Evolutionary conservation across 1,140 invertebrate genomes (phyloP), one percentile per base, ranked within the genome.

Genomic region (Pachypeltis micranthus): DNA sequence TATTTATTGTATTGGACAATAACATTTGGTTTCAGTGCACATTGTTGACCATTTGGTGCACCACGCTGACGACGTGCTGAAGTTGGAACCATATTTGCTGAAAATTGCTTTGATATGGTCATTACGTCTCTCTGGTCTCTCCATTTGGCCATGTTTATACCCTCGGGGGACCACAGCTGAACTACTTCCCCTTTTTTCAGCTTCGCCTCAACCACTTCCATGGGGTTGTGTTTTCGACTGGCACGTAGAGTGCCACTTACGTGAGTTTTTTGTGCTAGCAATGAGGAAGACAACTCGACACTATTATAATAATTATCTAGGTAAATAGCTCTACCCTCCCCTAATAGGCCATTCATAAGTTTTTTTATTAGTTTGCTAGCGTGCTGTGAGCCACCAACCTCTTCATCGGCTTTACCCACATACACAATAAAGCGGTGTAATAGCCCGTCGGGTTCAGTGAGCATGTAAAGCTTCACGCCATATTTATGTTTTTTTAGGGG

Each of bases 401-500:
- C 23, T 23, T 63, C 2, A 39, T 39, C 31, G 7, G 31, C 31
- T 39, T 7, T 10, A 10, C 31, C 31, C 7, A 39, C 31, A 39
- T 39, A 39, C 7, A 39, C 31, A 39, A 39, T 39, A 39, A 39
- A 39, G 7, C 31, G 31, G 16, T 39, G 31, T 39, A 39, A 16
- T 16, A 39, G 31, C 16, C 31, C 31, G 16, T 39, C 31, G 16
- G 31, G 31, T 39, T 39, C 31, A 16, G 31, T 16, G 7, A 39
- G 31, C 31, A 39, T 39, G 16, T 39, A 39, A 39, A 39, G 31
- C 16, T 39, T 10, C 16, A 39, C 16, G 16, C 16, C 16, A 39
- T 39, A 39, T n/a, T 39, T 69, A 58, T 73, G 66, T 51, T 66
- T 66, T 66, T 76, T 76, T 24, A 67, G 69, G 19, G 73, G 70